Evolutionary conservation across 2,113 vertebrate genomes (phyloP), one percentile per base, ranked within the genome.

Genomic region (Amblyopsis rosae): DNA sequence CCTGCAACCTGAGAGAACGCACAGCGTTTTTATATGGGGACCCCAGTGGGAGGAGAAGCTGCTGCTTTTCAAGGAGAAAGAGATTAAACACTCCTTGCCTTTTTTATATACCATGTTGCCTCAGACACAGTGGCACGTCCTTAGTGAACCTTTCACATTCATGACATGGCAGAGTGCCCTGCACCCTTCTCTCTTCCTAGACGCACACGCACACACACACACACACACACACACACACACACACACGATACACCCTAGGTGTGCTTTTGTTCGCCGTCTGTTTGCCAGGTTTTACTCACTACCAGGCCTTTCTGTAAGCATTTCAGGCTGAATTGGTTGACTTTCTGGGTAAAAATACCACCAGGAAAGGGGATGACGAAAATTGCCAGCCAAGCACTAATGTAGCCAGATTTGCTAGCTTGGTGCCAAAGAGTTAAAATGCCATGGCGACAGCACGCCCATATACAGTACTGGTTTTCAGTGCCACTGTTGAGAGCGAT

Each of bases 321-420:
- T 26, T 26, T 26, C 26, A 26, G 17, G 47, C 69, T 81, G 65
- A 81, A 79, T 68, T 64, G 47, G 6, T 19, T 72, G 68, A 78
- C 65, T 72, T 41, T 33, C 73, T 68, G 56, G 19, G 62, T 45
- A 63, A 47, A 26, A 61, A 68, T 86, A 89, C 85, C 89, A 89
- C 89, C 89, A 83, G 1, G 81, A 83, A 85, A 78, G 75, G 61
- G 62, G 59, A 73, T 80, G 82, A 84, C 60, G 75, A 82, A 78
- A 8, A 74, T 65, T 45, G 57, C 70, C 67, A 77, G 77, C 80
- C 73, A 78, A 75, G 72, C 17, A 3, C n/a, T 72, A 12, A 66
- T 63, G 68, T 72, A 73, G 79, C 82, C 84, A 89, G 77, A 70
- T 70, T 77, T 75, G 67, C 69, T 61, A 69, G 61, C 55, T 59